phyloP scores from a whole-genome alignment of 2,888 invertebrate genomes.

The Limenitis camilla region DNA sequence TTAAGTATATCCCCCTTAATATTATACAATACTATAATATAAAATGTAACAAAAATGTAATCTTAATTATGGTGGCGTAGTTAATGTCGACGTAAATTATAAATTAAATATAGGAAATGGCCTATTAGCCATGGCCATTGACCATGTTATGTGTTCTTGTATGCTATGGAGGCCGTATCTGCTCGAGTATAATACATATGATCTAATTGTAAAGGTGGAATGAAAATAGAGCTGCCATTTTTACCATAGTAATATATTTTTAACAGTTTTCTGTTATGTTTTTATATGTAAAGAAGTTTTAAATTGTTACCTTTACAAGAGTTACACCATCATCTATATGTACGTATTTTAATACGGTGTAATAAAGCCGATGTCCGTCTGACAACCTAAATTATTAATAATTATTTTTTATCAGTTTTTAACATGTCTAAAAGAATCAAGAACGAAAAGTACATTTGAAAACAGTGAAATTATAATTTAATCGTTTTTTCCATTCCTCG shows the following conservation, averaged over 20 bases:
- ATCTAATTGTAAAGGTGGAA: slow-evolving; percentile 17
- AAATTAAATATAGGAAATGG: slow-evolving; percentile 21
- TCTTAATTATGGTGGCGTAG: slow-evolving; percentile 8
- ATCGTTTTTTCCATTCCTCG: no score
- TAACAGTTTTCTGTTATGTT: no score
- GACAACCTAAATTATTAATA: no score
- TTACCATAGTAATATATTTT: background rate
- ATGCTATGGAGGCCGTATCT: slow-evolving; percentile 5
- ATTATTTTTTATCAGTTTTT: no score
- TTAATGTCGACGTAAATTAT: slow-evolving; percentile 12
- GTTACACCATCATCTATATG: no score
- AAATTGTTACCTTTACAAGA: no score
- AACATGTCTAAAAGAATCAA: no score
- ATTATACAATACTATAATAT: slow-evolving; percentile 6
- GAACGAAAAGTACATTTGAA: no score
- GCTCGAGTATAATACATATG: slow-evolving; percentile 12
- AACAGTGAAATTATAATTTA: no score
- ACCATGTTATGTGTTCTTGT: slow-evolving; percentile 17
- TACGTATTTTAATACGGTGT: no score
- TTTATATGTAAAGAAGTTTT: no score
- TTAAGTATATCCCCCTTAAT: slow-evolving; percentile 3
- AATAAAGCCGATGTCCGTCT: no score
- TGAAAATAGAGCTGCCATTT: slow-evolving; percentile 14
- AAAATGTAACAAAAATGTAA: slow-evolving; percentile 10
- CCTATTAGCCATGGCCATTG: background rate